These are phyloP conservation scores for Lordiphosa fenestrarum DNA, from an alignment of 2,888 invertebrate species.

Conservation along the genomic window DNA sequence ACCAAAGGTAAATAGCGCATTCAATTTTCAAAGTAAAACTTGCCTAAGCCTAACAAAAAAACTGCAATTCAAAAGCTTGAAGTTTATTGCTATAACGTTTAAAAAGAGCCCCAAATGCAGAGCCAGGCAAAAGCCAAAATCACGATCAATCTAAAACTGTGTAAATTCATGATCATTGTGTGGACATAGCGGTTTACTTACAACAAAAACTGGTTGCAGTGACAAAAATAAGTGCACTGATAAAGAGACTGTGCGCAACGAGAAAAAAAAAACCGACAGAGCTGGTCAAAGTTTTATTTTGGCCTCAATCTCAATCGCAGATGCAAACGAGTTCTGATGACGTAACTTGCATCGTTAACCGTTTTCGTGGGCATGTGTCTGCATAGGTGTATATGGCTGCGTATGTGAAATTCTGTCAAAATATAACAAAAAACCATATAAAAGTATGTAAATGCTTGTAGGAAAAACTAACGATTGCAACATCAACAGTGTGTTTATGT, in stretches of 20 bases:
- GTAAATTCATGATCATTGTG: conserved; percentile 62
- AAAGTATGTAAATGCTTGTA: conserved; percentile 28
- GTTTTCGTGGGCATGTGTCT: conserved; percentile 19
- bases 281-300: conserved; percentile 11
- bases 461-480: conserved; percentile 49
- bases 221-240: conserved; percentile 64
- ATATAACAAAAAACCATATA: conserved; percentile 44
- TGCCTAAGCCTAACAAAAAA: conserved; percentile 22
- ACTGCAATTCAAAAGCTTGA: conserved; percentile 45
- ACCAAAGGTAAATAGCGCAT: conserved; percentile 29
- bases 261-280: not conserved
- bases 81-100: conserved; percentile 69
- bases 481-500: conserved; percentile 36
- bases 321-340: conserved; percentile 70
- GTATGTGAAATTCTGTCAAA: conserved; percentile 46
- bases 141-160: conserved; percentile 57
- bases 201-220: conserved; percentile 38
- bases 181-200: conserved; percentile 21
- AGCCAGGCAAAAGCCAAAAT: conserved; percentile 36
- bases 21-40: conserved; percentile 10
- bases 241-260: conserved; percentile 44
- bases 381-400: conserved; percentile 26
- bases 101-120: conserved; percentile 25
- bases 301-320: conserved; percentile 21
- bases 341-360: conserved; percentile 48